Conservation (phyloP, 2,797 vertebrate genomes). For the Heterohyrax brucei region DNA sequence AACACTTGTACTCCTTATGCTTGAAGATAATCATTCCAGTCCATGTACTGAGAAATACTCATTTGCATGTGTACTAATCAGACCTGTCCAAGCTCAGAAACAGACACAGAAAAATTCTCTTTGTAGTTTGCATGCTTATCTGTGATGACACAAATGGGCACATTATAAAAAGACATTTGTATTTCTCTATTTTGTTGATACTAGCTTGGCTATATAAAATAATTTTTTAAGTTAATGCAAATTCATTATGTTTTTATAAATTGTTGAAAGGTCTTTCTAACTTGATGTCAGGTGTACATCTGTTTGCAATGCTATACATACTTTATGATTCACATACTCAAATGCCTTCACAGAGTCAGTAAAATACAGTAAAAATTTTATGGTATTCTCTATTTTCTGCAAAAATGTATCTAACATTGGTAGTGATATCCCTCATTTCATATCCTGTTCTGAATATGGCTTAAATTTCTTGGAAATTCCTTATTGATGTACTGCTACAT, state of each 20-base stretch:
- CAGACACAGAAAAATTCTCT: background rate
- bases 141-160: background rate
- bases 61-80: background rate
- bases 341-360: too few species aligned
- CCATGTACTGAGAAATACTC: background rate
- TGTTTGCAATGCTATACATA: background rate
- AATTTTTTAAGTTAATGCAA: constrained; percentile 26
- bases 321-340: too few species aligned
- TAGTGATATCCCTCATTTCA: too few species aligned
- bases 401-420: too few species aligned
- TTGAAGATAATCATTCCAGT: constrained; percentile 23
- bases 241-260: background rate
- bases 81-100: background rate
- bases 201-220: background rate
- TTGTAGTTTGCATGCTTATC: background rate
- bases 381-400: too few species aligned
- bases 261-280: background rate
- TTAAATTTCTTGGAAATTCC: too few species aligned
- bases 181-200: background rate
- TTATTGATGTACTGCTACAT: too few species aligned
- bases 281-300: background rate
- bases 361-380: too few species aligned
- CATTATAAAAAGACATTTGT: background rate
- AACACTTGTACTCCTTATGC: background rate
- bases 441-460: too few species aligned